Percentiles rank a stretch among this genome's conserved stretches.
Evolutionary conservation across 2,888 invertebrate species (phyloP).

Genomic region (Elegia similella): DNA sequence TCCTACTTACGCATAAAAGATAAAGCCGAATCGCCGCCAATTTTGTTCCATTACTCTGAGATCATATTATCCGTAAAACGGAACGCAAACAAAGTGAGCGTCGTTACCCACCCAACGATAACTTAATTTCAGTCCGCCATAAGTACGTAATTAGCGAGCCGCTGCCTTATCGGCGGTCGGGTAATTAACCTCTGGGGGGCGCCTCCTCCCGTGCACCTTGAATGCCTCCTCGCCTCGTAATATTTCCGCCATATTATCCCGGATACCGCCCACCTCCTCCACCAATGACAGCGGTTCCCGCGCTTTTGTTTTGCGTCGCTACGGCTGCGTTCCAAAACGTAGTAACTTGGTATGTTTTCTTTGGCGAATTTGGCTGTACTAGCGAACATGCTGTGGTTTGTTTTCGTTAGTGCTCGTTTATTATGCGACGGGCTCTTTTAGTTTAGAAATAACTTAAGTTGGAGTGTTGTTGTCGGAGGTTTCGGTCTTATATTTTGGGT

Average conservation of each 20-base stretch:
- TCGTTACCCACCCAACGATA: slow-evolving; percentile 78
- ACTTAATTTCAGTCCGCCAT: slow-evolving; percentile 81
- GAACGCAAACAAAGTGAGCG: slow-evolving; percentile 80
- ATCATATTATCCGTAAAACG: slow-evolving; percentile 79
- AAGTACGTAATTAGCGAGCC: slow-evolving; percentile 82
- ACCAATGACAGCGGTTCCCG: slow-evolving; percentile 75
- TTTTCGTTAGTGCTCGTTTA: slow-evolving; percentile 71
- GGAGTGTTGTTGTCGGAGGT: background rate
- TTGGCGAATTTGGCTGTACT: slow-evolving; percentile 76
- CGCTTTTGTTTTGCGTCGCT: slow-evolving; percentile 78
- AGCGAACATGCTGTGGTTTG: slow-evolving; percentile 66
- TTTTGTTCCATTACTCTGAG: slow-evolving; percentile 78
- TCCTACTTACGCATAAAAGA: slow-evolving; percentile 64
- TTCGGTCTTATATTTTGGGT: slow-evolving; percentile 25
- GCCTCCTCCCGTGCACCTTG: slow-evolving; percentile 64
- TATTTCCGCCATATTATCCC: slow-evolving; percentile 81
- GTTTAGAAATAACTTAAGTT: slow-evolving; percentile 50
- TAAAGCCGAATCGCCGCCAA: slow-evolving; percentile 75
- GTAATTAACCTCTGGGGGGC: slow-evolving; percentile 77
- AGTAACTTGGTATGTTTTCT: slow-evolving; percentile 71
- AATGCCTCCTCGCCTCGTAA: slow-evolving; percentile 74
- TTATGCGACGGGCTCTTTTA: slow-evolving; percentile 52
- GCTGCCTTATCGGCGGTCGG: slow-evolving; percentile 80
- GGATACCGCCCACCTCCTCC: slow-evolving; percentile 77
- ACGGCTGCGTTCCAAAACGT: slow-evolving; percentile 72